These are phyloP conservation scores for Tenthredo scrophulariae DNA, from an alignment of 2,888 invertebrate genomes.

Conservation along the genomic window DNA sequence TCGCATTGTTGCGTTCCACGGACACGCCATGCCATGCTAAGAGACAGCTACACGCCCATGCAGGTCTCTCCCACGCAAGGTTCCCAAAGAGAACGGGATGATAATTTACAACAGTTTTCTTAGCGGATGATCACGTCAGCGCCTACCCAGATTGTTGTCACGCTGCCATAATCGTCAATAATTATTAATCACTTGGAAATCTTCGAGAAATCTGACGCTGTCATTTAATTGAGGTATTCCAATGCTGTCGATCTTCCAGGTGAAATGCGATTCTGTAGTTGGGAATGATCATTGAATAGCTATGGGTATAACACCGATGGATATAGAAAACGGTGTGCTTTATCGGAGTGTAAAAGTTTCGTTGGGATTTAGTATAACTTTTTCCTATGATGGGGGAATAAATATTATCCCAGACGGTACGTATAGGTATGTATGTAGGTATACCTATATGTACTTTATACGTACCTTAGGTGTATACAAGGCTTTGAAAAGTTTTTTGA, in stretches of 20 bases:
- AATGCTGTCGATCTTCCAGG: too few relatives aligned
- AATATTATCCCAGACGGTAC: constrained; percentile 44
- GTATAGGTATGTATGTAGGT: background rate
- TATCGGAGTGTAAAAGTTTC: constrained; percentile 39
- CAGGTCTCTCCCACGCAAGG: constrained; percentile 63
- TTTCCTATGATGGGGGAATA: constrained; percentile 44
- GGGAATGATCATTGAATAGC: background rate
- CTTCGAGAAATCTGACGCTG: background rate
- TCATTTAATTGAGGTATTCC: too few relatives aligned
- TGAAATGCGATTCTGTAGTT: background rate
- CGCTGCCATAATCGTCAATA: constrained; percentile 7
- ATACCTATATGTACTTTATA: background rate
- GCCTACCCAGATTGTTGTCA: constrained; percentile 37
- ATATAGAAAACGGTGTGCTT: constrained; percentile 14
- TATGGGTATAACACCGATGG: background rate
- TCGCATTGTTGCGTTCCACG: constrained; percentile 58
- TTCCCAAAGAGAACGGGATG: constrained; percentile 60
- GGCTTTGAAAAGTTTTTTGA: constrained; percentile 36
- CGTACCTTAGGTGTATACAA: background rate
- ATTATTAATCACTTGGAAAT: constrained; percentile 26
- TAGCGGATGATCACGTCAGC: constrained; percentile 28
- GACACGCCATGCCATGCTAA: constrained; percentile 33
- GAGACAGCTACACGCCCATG: constrained; percentile 51
- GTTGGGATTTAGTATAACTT: constrained; percentile 25
- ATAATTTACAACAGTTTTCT: constrained; percentile 54